Evolutionary conservation across 2,888 invertebrate genomes (phyloP), one percentile per base, ranked within the genome.

Genomic region (Hanleya hanleyi): DNA sequence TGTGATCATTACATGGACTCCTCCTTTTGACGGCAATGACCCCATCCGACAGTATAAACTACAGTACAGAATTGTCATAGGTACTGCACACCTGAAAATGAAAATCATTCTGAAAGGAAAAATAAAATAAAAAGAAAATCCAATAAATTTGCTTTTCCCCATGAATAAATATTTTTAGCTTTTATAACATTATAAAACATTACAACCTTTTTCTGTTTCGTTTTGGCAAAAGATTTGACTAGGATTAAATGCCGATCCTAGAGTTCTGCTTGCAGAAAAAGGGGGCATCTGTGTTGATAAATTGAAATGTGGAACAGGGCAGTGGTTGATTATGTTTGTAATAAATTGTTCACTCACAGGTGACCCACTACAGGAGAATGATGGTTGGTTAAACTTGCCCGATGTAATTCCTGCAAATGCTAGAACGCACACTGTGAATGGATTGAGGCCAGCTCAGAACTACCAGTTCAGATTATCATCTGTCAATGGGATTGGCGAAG

Each of bases 401-500:
- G 96, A 96, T 88, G 93, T 96, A 70, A 95, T 98, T 0, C 95
- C 96, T 89, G 96, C 97, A 0, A 93, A 94, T 80, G 92, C 95
- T 9, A 95, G 95, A 0, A 95, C 96, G 0, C 96, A 96, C 87
- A 96, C 96, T 0, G 96, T 98, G 66, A 94, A 94, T 51, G 95
- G 95, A 87, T 92, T 99, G 65, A 76, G 97, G 91, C 98, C 99
- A 0, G 97, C 98, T 0, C 95, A 97, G 0, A 95, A 96, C 0
- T 99, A 99, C 91, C 97, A 98, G 90, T 99, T 99, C 91, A 93
- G 98, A 77, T 96, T 99, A n/a, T 96, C 96, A 77, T 97, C 99
- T 18, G 95, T 97, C 15, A 99, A 99, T 91, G 95, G 95, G 67
- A 97, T 98, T 0, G 99, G 99, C 0, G 97, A 98, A 89, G 98